phyloP scores from a whole-genome alignment of 2,797 vertebrate genomes.

The Mycteria americana region DNA sequence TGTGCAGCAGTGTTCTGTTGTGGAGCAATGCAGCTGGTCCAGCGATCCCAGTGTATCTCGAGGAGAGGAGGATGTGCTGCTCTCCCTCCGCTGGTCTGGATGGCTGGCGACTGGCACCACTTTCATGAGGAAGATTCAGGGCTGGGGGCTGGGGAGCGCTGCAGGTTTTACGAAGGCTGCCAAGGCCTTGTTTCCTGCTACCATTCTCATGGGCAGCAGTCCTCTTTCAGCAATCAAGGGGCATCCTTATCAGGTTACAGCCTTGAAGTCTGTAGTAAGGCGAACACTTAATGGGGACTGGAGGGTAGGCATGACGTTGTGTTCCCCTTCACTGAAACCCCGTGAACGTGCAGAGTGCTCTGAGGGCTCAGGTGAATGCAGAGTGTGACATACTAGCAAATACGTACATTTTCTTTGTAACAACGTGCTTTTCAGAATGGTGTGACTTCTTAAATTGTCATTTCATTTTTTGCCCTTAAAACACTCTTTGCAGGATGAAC shows the following conservation, averaged over 20 bases:
- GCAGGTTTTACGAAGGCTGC: neutral
- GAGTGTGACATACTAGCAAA: neutral
- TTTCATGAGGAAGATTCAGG: neutral
- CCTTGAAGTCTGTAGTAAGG: neutral
- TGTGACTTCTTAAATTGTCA: neutral
- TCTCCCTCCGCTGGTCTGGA: neutral
- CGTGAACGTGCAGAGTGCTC: neutral
- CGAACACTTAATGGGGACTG: fast-evolving
- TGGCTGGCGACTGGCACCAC: no score
- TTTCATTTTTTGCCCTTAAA: neutral
- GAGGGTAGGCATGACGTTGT: neutral
- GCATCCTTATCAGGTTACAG: fast-evolving
- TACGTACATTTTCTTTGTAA: neutral
- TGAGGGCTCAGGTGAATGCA: neutral
- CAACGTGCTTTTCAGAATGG: neutral
- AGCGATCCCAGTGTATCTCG: fast-evolving
- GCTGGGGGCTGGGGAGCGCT: neutral
- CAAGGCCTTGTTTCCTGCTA: neutral
- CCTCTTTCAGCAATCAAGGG: neutral
- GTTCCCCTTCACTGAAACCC: neutral
- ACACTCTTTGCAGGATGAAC: conserved; percentile 72
- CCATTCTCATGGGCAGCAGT: neutral
- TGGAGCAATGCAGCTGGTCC: neutral
- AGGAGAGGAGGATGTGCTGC: neutral
- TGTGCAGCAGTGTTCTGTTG: neutral